Evolutionary conservation across 1,140 invertebrate species (phyloP).

Genomic region (Condylostylus longicornis): DNA sequence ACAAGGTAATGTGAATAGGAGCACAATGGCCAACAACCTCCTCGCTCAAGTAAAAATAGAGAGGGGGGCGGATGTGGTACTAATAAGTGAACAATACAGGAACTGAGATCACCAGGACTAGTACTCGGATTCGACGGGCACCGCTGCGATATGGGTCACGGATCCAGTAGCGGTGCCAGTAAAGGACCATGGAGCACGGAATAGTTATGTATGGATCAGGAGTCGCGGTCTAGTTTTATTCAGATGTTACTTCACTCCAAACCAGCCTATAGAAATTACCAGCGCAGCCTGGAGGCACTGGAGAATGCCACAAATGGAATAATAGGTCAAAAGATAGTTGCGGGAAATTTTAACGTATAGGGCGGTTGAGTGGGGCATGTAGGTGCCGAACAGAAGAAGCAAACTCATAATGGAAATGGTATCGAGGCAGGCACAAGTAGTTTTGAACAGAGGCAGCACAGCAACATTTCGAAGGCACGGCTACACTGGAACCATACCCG

Average conservation of each 20-base stretch:
- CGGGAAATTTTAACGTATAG: conserved; percentile 14
- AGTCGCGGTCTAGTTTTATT: too few relatives aligned
- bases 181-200: too few relatives aligned
- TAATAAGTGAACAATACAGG: too few relatives aligned
- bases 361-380: conserved; percentile 13
- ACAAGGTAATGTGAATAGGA: too few relatives aligned
- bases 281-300: conserved; percentile 1
- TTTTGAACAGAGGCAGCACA: conserved; percentile 6
- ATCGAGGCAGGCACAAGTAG: conserved; percentile 6
- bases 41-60: too few relatives aligned
- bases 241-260: conserved; percentile 4
- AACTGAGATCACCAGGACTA: too few relatives aligned
- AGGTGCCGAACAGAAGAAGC: conserved; percentile 7
- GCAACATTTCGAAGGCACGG: conserved; percentile 1
- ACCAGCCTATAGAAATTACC: not conserved
- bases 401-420: conserved; percentile 11
- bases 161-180: too few relatives aligned
- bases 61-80: too few relatives aligned
- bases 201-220: too few relatives aligned
- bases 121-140: too few relatives aligned
- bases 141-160: too few relatives aligned
- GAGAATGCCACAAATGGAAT: not conserved
- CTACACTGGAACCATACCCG: not conserved
- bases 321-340: conserved; percentile 3
- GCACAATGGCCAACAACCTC: too few relatives aligned